phyloP scores from a whole-genome alignment of 1,140 invertebrate genomes.

The Nixonia krombeini region DNA sequence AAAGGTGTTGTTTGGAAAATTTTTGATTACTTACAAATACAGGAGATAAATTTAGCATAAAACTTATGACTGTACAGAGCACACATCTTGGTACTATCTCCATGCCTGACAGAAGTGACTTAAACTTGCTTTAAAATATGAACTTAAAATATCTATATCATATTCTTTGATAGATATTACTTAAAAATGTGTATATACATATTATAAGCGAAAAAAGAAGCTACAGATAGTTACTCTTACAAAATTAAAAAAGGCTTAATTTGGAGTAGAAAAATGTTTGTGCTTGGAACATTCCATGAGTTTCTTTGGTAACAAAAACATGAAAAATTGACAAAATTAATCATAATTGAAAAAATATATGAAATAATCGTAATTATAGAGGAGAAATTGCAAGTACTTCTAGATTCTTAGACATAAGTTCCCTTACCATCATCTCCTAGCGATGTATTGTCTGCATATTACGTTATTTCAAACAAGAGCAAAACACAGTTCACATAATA shows the following conservation, averaged over 20 bases:
- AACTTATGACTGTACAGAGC: too few relatives aligned
- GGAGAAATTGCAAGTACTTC: background rate
- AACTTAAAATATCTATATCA: too few relatives aligned
- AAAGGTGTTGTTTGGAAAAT: background rate
- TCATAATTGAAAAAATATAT: background rate
- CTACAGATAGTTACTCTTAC: background rate
- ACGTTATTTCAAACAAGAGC: constrained; percentile 15
- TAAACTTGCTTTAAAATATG: background rate
- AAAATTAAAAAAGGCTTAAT: too few relatives aligned
- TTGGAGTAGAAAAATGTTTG: background rate
- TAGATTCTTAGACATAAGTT: constrained; percentile 24
- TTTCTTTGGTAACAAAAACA: background rate
- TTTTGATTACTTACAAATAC: background rate
- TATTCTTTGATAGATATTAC: too few relatives aligned
- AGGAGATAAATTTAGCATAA: background rate
- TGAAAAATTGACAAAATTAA: too few relatives aligned
- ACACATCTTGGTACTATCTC: background rate
- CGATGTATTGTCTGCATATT: constrained; percentile 44
- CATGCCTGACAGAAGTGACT: too few relatives aligned
- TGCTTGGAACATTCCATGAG: background rate
- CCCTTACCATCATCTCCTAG: constrained; percentile 60
- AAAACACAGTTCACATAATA: constrained; percentile 1
- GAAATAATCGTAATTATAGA: background rate
- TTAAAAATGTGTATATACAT: too few relatives aligned
- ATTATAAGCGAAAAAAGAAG: background rate